Evolutionary conservation across 2,113 vertebrate genomes (phyloP).

Genomic region (Xiphias gladius): DNA sequence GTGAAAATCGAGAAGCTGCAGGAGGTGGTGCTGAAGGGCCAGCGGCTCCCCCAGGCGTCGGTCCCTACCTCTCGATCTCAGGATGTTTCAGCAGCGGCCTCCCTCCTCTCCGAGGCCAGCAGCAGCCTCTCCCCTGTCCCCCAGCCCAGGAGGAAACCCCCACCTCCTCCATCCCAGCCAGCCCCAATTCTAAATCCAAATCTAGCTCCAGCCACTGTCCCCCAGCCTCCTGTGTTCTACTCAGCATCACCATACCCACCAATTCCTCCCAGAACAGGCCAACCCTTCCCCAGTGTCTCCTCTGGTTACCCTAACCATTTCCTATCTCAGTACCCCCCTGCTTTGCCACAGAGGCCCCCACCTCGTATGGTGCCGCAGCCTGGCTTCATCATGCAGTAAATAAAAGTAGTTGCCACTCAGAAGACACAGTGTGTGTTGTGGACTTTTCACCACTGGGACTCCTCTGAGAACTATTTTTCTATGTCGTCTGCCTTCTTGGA

Average conservation of each 20-base stretch:
- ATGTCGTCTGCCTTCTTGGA: slow-evolving; percentile 55
- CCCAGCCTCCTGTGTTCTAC: slow-evolving; percentile 79
- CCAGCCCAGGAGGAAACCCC: slow-evolving; percentile 88
- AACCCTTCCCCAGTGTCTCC: slow-evolving; percentile 70
- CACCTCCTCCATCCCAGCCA: slow-evolving; percentile 85
- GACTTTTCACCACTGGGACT: slow-evolving; percentile 65
- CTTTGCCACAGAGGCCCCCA: slow-evolving; percentile 89
- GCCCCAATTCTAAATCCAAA: slow-evolving; percentile 79
- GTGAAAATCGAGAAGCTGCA: slow-evolving; percentile 98
- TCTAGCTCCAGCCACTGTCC: slow-evolving; percentile 59
- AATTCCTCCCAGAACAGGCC: slow-evolving; percentile 89
- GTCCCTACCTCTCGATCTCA: slow-evolving; percentile 60
- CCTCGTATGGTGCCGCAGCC: slow-evolving; percentile 90
- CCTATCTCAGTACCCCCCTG: slow-evolving; percentile 88
- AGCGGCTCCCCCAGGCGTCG: slow-evolving; percentile 79
- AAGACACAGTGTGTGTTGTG: slow-evolving; percentile 33
- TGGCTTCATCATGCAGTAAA: slow-evolving; percentile 96
- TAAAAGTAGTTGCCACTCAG: slow-evolving; percentile 2
- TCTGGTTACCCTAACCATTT: slow-evolving; percentile 86
- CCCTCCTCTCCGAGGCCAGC: slow-evolving; percentile 68
- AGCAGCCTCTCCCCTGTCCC: slow-evolving; percentile 77
- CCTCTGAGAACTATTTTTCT: slow-evolving; percentile 46
- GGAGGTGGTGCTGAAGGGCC: slow-evolving; percentile 94
- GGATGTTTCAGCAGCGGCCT: slow-evolving; percentile 69
- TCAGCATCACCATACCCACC: slow-evolving; percentile 87